Evolutionary conservation across 2,888 invertebrate species (phyloP).

Genomic region (Entomobrya proxima): DNA sequence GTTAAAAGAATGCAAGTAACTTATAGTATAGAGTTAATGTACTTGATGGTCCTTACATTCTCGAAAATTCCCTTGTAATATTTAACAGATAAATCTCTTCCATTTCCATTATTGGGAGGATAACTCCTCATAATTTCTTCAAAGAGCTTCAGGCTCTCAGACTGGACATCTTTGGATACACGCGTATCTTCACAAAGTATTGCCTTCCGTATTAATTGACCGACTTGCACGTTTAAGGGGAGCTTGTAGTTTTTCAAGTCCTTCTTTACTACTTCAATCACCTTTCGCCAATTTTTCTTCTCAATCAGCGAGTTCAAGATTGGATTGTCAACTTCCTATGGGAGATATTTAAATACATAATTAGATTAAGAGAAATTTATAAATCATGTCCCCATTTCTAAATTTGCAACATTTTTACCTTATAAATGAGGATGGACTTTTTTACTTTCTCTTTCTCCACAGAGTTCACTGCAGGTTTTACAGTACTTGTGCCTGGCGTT

Average conservation of each 20-base stretch:
- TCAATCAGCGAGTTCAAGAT: background rate
- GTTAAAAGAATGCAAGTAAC: background rate
- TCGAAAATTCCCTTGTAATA: slow-evolving; percentile 50
- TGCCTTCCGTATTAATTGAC: slow-evolving; percentile 8
- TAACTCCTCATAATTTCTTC: slow-evolving; percentile 7
- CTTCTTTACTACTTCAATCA: background rate
- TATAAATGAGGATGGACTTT: slow-evolving; percentile 4
- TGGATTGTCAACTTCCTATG: slow-evolving; percentile 35
- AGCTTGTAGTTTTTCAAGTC: background rate
- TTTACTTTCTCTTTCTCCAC: slow-evolving; percentile 1
- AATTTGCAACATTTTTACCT: background rate
- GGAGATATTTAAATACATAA: background rate
- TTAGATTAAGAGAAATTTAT: background rate
- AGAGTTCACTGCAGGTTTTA: background rate
- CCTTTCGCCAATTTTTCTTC: slow-evolving; percentile 47
- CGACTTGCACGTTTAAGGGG: background rate
- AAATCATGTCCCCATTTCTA: background rate
- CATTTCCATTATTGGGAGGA: slow-evolving; percentile 5
- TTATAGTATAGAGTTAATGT: background rate
- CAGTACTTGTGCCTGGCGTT: background rate
- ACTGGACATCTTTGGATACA: slow-evolving; percentile 35
- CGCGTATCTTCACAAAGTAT: slow-evolving; percentile 33
- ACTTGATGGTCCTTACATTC: background rate
- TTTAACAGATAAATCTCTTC: slow-evolving; percentile 18
- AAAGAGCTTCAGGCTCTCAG: slow-evolving; percentile 5